Conservation (phyloP, 2,113 vertebrate genomes). For the Pontoporia blainvillei region DNA sequence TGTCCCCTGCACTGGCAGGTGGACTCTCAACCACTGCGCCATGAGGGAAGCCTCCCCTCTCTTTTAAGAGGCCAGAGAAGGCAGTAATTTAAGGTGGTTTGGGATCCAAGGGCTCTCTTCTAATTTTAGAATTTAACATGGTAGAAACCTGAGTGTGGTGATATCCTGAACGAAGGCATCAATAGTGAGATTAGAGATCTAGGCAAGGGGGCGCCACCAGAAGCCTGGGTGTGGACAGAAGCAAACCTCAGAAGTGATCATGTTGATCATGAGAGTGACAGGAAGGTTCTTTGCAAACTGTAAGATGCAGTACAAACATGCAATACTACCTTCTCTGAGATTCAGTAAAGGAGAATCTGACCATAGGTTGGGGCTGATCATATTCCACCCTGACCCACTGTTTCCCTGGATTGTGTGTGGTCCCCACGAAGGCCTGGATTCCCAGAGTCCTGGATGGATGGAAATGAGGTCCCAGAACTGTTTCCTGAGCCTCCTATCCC, state of each 20-base stretch:
- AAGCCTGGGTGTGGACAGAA: neutral
- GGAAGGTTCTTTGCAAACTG: neutral
- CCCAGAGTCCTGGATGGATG: neutral
- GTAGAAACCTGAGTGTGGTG: constrained; percentile 21
- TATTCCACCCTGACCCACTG: neutral
- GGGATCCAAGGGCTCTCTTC: neutral
- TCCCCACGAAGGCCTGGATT: neutral
- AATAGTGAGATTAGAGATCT: neutral
- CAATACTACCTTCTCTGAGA: neutral
- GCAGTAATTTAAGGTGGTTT: neutral
- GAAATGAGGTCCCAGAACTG: constrained; percentile 1
- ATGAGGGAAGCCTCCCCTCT: neutral
- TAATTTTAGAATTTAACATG: constrained; percentile 48
- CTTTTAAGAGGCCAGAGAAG: neutral
- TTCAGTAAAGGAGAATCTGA: neutral
- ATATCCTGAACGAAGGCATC: neutral
- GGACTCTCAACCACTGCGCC: too few relatives aligned
- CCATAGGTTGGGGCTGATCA: neutral
- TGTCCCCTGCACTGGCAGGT: too few relatives aligned
- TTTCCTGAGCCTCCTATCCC: neutral
- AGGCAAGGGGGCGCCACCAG: neutral
- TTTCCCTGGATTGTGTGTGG: neutral
- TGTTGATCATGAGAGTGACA: neutral
- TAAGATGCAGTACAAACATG: neutral
- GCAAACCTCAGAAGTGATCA: neutral